A percentile compares a stretch with the other conserved stretches of the same genome.
Evolutionary conservation across 2,113 vertebrate species (phyloP).

Genomic region (Heptranchias perlo): DNA sequence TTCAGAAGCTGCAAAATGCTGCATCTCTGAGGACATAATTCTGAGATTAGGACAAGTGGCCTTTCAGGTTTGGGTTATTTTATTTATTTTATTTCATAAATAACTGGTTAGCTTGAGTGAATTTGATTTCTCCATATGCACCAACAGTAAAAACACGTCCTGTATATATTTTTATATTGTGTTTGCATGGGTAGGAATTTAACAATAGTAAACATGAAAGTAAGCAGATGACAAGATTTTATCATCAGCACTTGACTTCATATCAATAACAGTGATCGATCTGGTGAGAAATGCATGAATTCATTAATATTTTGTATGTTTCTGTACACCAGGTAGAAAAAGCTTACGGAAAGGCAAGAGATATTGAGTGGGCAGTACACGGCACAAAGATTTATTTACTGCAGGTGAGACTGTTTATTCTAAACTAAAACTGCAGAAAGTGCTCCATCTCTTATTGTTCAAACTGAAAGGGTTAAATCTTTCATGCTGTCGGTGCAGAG

Average conservation of each 20-base stretch:
- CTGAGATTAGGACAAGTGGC: slow-evolving; percentile 24
- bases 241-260: background rate
- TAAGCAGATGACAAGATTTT: background rate
- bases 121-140: background rate
- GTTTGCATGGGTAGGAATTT: background rate
- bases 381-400: background rate
- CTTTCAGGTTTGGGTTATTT: background rate
- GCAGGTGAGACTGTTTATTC: slow-evolving; percentile 20
- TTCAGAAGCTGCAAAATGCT: background rate
- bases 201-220: background rate
- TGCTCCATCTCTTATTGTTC: background rate
- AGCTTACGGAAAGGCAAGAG: background rate
- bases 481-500: background rate
- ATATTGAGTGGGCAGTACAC: slow-evolving; percentile 38
- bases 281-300: background rate
- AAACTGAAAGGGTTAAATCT: background rate
- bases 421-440: background rate
- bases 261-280: background rate
- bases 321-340: slow-evolving; percentile 23
- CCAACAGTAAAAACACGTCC: too few relatives aligned
- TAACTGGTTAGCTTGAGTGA: background rate
- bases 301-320: background rate
- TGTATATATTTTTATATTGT: background rate
- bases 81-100: too few relatives aligned
- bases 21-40: background rate